These are phyloP conservation scores for Drosophila austrosaltans DNA, from an alignment of 2,888 invertebrate genomes.

Conservation along the genomic window DNA sequence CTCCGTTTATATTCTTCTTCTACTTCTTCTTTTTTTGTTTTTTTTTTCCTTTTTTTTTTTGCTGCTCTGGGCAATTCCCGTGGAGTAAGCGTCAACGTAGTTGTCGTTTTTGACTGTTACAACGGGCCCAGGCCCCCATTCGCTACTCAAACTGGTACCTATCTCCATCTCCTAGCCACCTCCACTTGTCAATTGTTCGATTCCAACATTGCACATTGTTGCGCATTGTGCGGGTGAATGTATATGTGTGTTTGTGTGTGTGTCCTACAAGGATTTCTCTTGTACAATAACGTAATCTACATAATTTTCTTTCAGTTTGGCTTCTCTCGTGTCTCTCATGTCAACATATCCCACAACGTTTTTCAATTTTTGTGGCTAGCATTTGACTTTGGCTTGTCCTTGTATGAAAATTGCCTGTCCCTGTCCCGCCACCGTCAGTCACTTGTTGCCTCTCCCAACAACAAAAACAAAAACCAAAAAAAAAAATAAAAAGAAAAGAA, in stretches of 20 bases:
- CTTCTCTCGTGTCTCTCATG: conserved; percentile 73
- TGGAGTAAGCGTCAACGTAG: conserved; percentile 73
- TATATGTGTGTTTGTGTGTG: conserved; percentile 21
- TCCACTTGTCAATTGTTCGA: conserved; percentile 74
- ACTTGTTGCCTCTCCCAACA: conserved; percentile 61
- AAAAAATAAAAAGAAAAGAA: no score
- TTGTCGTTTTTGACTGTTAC: conserved; percentile 77
- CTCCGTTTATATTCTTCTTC: conserved; percentile 27
- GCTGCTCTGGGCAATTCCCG: conserved; percentile 53
- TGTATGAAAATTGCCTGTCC: conserved; percentile 36
- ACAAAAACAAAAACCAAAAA: not conserved
- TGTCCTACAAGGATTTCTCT: conserved; percentile 67
- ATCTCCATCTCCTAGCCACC: conserved; percentile 40
- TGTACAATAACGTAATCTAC: conserved; percentile 79
- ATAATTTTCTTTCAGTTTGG: conserved; percentile 75
- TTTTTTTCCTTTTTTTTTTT: conserved; percentile 26
- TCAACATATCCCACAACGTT: conserved; percentile 72
- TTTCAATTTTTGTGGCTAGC: conserved; percentile 57
- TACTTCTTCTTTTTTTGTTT: conserved; percentile 7
- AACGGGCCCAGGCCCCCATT: conserved; percentile 45
- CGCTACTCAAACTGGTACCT: conserved; percentile 12
- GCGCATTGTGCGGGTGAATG: conserved; percentile 51
- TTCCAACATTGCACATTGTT: conserved; percentile 76
- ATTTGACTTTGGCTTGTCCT: conserved; percentile 53
- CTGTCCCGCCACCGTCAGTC: conserved; percentile 20